Evolutionary conservation across 92 coral and sea anemone genomes (phyloP).

Genomic region (Phenganax subtilis): DNA sequence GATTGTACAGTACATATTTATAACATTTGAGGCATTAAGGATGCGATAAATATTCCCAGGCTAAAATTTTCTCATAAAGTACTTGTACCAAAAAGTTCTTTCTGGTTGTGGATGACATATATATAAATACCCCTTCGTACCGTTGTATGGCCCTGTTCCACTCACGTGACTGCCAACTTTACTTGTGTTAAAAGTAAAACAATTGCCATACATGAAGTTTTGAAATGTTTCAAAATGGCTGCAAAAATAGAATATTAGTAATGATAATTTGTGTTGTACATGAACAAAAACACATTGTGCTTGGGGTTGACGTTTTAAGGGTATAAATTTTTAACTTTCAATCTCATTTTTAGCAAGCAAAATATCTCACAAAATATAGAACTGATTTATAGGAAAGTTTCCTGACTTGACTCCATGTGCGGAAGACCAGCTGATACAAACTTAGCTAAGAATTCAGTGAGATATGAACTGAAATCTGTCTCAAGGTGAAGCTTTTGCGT

Average conservation of each 20-base stretch:
- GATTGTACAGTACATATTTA: neutral
- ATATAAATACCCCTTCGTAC: neutral
- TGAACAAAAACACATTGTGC: neutral
- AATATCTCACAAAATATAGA: neutral
- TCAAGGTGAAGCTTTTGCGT: no score
- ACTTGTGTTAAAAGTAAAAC: constrained; percentile 39
- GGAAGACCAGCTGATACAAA: no score
- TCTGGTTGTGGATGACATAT: no score
- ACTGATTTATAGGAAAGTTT: neutral
- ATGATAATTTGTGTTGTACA: neutral
- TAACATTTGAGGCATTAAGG: neutral
- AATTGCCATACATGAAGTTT: constrained; percentile 35
- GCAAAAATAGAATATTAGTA: neutral
- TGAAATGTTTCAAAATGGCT: constrained; percentile 37
- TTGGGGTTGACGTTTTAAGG: neutral
- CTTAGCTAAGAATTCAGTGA: no score
- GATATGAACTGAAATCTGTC: no score
- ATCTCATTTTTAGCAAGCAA: neutral
- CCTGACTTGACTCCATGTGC: no score
- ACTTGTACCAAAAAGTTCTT: no score
- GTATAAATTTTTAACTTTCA: neutral
- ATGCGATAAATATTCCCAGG: no score
- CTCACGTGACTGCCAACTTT: constrained; percentile 27
- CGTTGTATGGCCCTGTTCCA: constrained; percentile 36
- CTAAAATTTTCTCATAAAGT: no score